A percentile compares a stretch with the other conserved stretches of the same genome.
Evolutionary conservation across 1,140 invertebrate species (phyloP).

Genomic region (Schlechtendalia chinensis): DNA sequence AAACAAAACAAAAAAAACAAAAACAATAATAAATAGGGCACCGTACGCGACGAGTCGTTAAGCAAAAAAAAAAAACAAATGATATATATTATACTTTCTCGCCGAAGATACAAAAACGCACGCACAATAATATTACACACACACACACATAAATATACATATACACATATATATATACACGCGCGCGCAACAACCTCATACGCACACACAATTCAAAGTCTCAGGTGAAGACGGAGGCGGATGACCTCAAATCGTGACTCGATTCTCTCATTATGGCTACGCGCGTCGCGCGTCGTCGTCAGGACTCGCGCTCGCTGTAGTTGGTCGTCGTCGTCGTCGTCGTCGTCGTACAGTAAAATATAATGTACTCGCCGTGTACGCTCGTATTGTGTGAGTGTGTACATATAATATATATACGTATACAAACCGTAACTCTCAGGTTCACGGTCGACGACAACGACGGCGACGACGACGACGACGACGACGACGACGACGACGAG

Average conservation of each 20-base stretch:
- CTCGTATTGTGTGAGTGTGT: background rate
- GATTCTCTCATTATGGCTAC: constrained; percentile 48
- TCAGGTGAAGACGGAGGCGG: constrained; percentile 31
- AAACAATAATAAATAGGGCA: constrained; percentile 14
- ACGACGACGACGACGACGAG: background rate
- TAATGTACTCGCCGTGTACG: background rate
- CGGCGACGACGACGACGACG: background rate
- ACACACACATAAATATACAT: background rate
- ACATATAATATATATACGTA: background rate
- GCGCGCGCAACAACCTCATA: background rate
- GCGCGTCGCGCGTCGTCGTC: background rate
- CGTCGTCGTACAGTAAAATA: background rate
- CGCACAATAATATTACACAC: background rate
- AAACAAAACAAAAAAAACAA: background rate
- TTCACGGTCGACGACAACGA: constrained; percentile 42
- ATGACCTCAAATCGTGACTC: constrained; percentile 50
- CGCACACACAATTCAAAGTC: constrained; percentile 34
- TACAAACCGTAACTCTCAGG: constrained; percentile 32
- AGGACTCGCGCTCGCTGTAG: background rate
- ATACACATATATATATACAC: too few species aligned
- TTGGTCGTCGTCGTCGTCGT: constrained; percentile 1
- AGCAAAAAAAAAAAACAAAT: background rate
- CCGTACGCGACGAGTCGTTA: constrained; percentile 10
- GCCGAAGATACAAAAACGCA: background rate
- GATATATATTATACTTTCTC: constrained; percentile 6